Evolutionary conservation across 2,113 vertebrate genomes (phyloP).

Genomic region (Misgurnus mizolepis): DNA sequence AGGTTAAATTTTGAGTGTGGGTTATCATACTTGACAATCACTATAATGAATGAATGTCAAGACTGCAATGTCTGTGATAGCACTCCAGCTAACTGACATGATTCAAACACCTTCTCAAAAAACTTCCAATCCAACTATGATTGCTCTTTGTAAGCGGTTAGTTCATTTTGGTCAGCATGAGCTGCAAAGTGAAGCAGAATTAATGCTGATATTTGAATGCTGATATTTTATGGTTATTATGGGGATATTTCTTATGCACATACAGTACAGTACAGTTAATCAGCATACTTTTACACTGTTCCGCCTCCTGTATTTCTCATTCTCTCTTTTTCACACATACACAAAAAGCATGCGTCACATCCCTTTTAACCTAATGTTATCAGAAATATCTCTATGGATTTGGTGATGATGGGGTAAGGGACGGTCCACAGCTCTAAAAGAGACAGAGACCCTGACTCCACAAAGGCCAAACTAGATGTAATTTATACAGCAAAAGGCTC

Average conservation of each 20-base stretch:
- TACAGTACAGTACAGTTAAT: neutral
- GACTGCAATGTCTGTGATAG: too few relatives aligned
- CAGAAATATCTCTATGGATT: conserved; percentile 56
- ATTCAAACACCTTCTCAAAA: too few relatives aligned
- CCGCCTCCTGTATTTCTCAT: neutral
- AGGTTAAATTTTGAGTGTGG: too few relatives aligned
- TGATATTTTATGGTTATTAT: too few relatives aligned
- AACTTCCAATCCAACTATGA: too few relatives aligned
- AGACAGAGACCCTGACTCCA: conserved; percentile 45
- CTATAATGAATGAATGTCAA: too few relatives aligned
- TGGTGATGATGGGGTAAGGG: conserved; percentile 55
- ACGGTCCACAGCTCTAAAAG: conserved; percentile 38
- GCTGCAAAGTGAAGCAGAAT: neutral
- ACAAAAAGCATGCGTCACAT: conserved; percentile 28
- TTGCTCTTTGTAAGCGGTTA: neutral
- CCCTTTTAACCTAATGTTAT: conserved; percentile 47
- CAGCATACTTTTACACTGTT: conserved; percentile 1
- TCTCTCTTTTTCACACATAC: conserved; percentile 6
- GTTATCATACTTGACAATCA: too few relatives aligned
- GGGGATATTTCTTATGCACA: neutral
- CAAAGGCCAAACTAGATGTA: conserved; percentile 68
- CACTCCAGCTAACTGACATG: too few relatives aligned
- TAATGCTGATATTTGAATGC: neutral
- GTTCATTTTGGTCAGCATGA: neutral
- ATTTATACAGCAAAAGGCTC: conserved; percentile 68